These are phyloP conservation scores for Anguilla rostrata DNA, from an alignment of 2,113 vertebrate genomes.

Conservation along the genomic window DNA sequence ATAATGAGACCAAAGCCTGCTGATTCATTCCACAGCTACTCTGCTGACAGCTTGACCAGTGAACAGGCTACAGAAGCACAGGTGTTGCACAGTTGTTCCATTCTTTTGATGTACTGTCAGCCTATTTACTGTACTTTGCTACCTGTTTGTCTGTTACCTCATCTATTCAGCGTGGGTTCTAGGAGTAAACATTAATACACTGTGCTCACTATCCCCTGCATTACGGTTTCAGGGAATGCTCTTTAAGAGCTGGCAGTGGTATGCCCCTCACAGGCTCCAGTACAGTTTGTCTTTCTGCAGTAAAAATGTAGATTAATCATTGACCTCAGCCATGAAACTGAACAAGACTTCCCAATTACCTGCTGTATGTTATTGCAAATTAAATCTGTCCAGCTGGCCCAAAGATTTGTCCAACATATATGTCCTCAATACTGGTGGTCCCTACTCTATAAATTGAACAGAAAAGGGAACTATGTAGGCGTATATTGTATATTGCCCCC, in stretches of 20 bases:
- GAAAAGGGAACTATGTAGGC: too few species aligned
- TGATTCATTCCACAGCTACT: too few species aligned
- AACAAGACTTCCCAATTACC: neutral
- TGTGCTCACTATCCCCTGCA: neutral
- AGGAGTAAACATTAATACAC: neutral
- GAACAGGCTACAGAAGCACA: too few species aligned
- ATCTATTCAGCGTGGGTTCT: neutral
- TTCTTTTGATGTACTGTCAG: too few species aligned
- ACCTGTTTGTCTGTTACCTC: neutral
- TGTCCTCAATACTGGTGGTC: too few species aligned
- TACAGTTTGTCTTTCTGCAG: neutral
- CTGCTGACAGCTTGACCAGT: too few species aligned
- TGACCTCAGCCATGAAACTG: neutral
- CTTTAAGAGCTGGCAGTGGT: neutral
- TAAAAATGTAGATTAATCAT: neutral
- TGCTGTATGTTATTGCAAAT: neutral
- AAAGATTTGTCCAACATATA: too few species aligned
- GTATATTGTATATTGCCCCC: too few species aligned
- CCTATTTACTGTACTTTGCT: neutral
- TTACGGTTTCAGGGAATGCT: neutral
- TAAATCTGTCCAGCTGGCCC: neutral
- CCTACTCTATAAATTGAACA: too few species aligned
- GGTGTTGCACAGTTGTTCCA: too few species aligned
- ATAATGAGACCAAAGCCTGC: too few species aligned
- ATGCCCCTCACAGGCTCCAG: neutral